Percentiles rank a stretch among this genome's conserved stretches.
Evolutionary conservation across 2,113 vertebrate genomes (phyloP).

Genomic region (Sclerurus mexicanus): DNA sequence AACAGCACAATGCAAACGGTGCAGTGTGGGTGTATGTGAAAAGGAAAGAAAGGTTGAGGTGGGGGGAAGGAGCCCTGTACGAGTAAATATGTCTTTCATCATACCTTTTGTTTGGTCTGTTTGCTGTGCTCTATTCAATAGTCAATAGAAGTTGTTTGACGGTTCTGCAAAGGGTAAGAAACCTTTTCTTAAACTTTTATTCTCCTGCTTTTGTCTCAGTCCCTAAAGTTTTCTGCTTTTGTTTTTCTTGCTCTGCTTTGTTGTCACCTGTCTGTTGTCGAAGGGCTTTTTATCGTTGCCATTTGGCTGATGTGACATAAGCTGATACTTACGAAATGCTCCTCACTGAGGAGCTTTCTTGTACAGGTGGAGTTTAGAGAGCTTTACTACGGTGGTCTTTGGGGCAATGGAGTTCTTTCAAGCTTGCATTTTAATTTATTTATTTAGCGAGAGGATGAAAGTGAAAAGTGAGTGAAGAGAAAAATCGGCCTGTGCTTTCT

Average conservation of each 20-base stretch:
- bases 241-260: not conserved
- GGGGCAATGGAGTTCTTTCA: not conserved
- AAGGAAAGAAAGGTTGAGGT: constrained; percentile 61
- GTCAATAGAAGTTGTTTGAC: constrained; percentile 64
- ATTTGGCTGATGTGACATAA: not conserved
- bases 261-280: constrained; percentile 23
- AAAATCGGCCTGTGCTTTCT: not conserved
- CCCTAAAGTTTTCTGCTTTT: constrained; percentile 61
- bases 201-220: constrained; percentile 45
- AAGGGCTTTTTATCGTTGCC: not conserved
- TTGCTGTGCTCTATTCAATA: constrained; percentile 72
- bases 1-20: constrained; percentile 66
- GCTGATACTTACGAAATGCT: not conserved
- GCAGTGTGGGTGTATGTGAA: constrained; percentile 61
- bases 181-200: constrained; percentile 65
- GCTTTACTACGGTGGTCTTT: not conserved
- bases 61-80: constrained; percentile 51
- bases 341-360: not conserved
- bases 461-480: not conserved
- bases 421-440: not conserved
- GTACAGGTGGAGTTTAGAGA: not conserved
- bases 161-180: constrained; percentile 48
- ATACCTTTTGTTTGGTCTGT: constrained; percentile 72
- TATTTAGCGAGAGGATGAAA: constrained; percentile 34
- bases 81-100: constrained; percentile 75